These are phyloP conservation scores for Metopolophium dirhodum DNA, from an alignment of 1,140 invertebrate genomes.

Conservation along the genomic window DNA sequence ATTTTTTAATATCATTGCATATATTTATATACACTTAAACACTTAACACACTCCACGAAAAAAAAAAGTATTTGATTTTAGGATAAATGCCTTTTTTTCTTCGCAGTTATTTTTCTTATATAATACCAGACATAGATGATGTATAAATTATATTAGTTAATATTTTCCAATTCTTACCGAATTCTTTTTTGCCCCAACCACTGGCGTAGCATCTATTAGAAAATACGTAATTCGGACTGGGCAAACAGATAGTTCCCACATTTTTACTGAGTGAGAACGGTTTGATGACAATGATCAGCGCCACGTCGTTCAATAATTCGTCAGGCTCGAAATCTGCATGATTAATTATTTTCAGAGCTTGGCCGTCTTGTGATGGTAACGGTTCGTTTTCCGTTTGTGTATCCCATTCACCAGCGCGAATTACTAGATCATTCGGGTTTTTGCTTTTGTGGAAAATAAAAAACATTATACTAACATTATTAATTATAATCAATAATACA, in stretches of 20 bases:
- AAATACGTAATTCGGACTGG: conserved; percentile 63
- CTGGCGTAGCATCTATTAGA: conserved; percentile 68
- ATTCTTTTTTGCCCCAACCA: conserved; percentile 74
- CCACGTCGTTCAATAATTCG: conserved; percentile 72
- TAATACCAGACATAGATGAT: too few species aligned
- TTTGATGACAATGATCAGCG: conserved; percentile 69
- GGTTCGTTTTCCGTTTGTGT: conserved; percentile 78
- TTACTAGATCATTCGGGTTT: not conserved
- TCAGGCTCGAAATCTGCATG: conserved; percentile 66
- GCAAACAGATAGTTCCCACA: conserved; percentile 76
- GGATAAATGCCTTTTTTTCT: too few species aligned
- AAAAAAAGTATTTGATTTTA: too few species aligned
- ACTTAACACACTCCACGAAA: too few species aligned
- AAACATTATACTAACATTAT: not conserved
- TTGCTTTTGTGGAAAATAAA: not conserved
- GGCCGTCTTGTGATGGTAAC: conserved; percentile 74
- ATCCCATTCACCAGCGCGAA: conserved; percentile 68
- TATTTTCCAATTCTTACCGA: conserved; percentile 15
- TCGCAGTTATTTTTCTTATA: too few species aligned
- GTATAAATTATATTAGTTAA: too few species aligned
- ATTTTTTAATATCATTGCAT: too few species aligned
- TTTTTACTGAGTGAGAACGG: conserved; percentile 70
- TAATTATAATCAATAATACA: not conserved
- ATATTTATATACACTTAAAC: too few species aligned
- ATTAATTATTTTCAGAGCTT: conserved; percentile 67